These are phyloP conservation scores for Paramormyrops hopkinsi DNA, from an alignment of 2,797 vertebrate genomes.

Conservation along the genomic window DNA sequence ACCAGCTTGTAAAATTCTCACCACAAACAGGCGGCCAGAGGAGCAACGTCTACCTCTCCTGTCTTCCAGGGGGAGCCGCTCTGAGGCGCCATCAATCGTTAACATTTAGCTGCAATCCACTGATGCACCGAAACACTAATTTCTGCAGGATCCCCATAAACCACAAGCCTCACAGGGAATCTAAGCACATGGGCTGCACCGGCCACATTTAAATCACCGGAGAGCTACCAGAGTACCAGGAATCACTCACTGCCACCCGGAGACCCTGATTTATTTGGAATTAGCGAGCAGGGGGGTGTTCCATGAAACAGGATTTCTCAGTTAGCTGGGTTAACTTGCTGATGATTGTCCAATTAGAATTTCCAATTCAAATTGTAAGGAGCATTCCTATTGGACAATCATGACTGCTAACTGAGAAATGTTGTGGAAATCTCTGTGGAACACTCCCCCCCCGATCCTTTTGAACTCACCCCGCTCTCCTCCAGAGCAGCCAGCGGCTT, in stretches of 20 bases:
- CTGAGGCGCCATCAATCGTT: constrained; percentile 22
- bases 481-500: constrained; percentile 85
- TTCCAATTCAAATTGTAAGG: not conserved
- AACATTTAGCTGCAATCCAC: not conserved
- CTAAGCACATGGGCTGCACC: not conserved
- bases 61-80: not conserved
- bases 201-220: not conserved
- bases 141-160: not conserved
- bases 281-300: not conserved
- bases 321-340: no score
- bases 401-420: not conserved
- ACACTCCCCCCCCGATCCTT: not conserved
- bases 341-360: no score
- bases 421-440: not conserved
- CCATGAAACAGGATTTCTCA: not conserved
- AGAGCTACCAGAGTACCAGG: not conserved
- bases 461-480: constrained; percentile 78
- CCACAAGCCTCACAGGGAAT: not conserved
- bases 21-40: constrained; percentile 40
- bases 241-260: not conserved
- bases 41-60: constrained; percentile 12
- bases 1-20: constrained; percentile 60
- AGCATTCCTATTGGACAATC: no score
- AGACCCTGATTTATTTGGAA: not conserved
- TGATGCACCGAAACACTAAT: not conserved